A percentile compares a stretch with the other conserved stretches of the same genome.
phyloP scores from a whole-genome alignment of 30 jellyfish, hydroid and myxozoan genomes.

The Pseudorhiza aurosa region DNA sequence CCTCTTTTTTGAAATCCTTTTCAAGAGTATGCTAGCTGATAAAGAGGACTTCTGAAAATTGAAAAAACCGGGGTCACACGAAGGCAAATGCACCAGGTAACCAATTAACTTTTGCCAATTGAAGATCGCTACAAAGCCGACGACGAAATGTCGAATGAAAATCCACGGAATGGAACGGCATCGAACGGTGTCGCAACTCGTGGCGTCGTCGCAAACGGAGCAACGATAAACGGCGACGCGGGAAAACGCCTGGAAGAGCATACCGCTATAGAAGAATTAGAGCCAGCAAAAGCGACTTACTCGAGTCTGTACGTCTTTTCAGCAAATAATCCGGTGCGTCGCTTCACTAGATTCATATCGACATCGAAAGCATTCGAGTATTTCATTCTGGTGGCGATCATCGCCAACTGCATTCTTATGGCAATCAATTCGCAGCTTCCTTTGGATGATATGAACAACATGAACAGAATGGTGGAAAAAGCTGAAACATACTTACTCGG shows the following conservation, averaged over 20 bases:
- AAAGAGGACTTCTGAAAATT: not conserved
- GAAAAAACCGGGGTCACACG: not conserved
- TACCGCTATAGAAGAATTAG: slow-evolving; percentile 24
- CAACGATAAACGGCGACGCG: not conserved
- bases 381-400: slow-evolving; percentile 78
- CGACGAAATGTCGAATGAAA: not conserved
- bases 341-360: slow-evolving; percentile 55
- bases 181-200: slow-evolving; percentile 1
- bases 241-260: not conserved
- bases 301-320: slow-evolving; percentile 64
- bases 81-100: not conserved
- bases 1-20: no score
- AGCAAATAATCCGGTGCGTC: slow-evolving; percentile 51
- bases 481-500: slow-evolving; percentile 89
- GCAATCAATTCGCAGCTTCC: slow-evolving; percentile 91
- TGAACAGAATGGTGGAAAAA: slow-evolving; percentile 67
- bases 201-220: slow-evolving; percentile 2
- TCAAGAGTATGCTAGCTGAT: not conserved
- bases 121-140: not conserved
- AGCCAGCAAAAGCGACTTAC: slow-evolving; percentile 32
- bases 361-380: slow-evolving; percentile 76
- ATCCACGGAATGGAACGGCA: not conserved
- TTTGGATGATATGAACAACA: slow-evolving; percentile 57
- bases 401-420: slow-evolving; percentile 82
- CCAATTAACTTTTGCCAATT: not conserved